Percentiles rank a stretch among this genome's conserved stretches.
Conservation (phyloP, 2,888 invertebrate species). For the Caenorhabditis sp. region DNA sequence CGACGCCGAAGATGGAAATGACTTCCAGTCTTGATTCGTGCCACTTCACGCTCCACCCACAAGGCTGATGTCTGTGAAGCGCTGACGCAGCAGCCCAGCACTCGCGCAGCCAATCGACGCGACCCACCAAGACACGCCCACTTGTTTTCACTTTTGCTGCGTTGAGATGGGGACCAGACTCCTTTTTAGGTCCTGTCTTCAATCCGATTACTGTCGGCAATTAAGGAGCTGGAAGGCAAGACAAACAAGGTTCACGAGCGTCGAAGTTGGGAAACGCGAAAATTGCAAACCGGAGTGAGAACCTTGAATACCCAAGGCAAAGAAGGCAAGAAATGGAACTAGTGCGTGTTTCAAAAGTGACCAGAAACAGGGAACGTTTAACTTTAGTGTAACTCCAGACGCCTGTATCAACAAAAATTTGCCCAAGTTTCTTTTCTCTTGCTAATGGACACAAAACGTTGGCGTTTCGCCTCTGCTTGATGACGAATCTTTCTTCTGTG, state of each 20-base stretch:
- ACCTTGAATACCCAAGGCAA: not conserved
- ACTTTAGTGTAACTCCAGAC: not conserved
- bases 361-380: not conserved
- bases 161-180: constrained; percentile 33
- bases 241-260: constrained; percentile 18
- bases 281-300: no score
- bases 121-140: constrained; percentile 46
- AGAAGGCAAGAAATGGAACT: not conserved
- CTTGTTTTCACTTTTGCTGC: constrained; percentile 50
- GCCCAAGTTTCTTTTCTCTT: constrained; percentile 22
- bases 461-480: not conserved
- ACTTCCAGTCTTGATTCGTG: constrained; percentile 54
- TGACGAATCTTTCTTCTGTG: constrained; percentile 2
- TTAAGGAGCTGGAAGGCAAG: constrained; percentile 31
- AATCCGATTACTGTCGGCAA: constrained; percentile 47
- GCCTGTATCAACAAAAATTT: constrained; percentile 20
- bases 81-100: constrained; percentile 19
- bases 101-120: constrained; percentile 55
- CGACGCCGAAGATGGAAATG: not conserved
- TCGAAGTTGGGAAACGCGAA: not conserved
- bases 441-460: not conserved
- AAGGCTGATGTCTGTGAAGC: constrained; percentile 35
- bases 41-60: constrained; percentile 56
- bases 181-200: constrained; percentile 14
- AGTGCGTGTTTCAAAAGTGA: no score